Percentiles rank a stretch among this genome's conserved stretches.
phyloP scores from a whole-genome alignment of 2,113 vertebrate species.

The Tragulus kanchil region DNA sequence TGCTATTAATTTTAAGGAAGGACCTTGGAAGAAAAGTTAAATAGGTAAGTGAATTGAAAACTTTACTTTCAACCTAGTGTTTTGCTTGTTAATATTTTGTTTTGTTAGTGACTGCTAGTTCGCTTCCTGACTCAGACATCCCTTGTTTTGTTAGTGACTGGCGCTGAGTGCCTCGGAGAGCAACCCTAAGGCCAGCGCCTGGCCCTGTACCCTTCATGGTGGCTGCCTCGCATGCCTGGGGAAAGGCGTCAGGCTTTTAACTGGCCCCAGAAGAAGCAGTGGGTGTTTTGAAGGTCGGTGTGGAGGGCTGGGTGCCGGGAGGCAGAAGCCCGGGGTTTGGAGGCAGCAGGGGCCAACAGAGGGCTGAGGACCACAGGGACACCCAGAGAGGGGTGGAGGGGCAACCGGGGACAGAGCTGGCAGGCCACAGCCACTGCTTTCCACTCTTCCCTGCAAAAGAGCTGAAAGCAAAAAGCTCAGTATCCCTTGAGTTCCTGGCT shows the following conservation, averaged over 20 bases:
- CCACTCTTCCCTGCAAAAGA: neutral
- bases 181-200: accelerated
- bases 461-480: accelerated
- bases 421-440: accelerated
- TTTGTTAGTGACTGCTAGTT: neutral
- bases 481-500: neutral
- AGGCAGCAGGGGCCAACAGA: neutral
- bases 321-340: neutral
- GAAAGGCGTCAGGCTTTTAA: neutral
- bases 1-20: constrained; percentile 39
- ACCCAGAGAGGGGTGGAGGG: neutral
- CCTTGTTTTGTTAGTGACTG: no score
- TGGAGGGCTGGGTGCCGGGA: neutral
- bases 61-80: neutral
- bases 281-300: neutral
- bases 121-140: neutral
- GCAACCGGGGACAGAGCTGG: accelerated
- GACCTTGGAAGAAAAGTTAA: neutral
- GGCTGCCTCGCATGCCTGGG: accelerated
- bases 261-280: neutral
- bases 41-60: neutral
- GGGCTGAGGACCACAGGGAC: no score
- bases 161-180: no score
- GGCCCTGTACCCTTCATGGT: no score
- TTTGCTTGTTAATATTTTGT: neutral